phyloP scores from a whole-genome alignment of 2,888 invertebrate species.

The Bembecia ichneumoniformis region DNA sequence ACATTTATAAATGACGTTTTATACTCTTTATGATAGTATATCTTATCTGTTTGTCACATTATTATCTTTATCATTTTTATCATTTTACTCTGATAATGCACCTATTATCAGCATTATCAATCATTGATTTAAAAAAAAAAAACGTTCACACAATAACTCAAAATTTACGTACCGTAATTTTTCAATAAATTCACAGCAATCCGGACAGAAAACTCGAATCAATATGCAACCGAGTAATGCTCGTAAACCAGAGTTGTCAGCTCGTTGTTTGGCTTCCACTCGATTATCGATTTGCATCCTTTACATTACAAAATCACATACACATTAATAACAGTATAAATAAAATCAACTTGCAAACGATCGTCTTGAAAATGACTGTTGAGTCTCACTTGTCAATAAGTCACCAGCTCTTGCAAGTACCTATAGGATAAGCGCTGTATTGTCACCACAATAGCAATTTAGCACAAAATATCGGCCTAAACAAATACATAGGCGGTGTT shows the following conservation, averaged over 20 bases:
- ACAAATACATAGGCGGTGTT: constrained; percentile 38
- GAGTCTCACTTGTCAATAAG: constrained; percentile 67
- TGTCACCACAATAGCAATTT: constrained; percentile 26
- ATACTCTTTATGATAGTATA: not conserved
- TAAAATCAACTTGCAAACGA: constrained; percentile 47
- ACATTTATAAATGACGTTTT: not conserved
- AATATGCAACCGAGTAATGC: constrained; percentile 56
- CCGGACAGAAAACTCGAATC: constrained; percentile 45
- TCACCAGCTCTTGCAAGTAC: constrained; percentile 32
- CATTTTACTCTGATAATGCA: not conserved
- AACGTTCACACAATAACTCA: not conserved
- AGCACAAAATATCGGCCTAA: constrained; percentile 27
- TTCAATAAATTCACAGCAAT: constrained; percentile 38
- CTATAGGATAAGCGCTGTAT: constrained; percentile 28
- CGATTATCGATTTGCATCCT: constrained; percentile 62
- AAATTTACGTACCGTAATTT: constrained; percentile 41
- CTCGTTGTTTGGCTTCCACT: constrained; percentile 47
- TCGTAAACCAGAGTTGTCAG: constrained; percentile 36
- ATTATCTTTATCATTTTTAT: not conserved
- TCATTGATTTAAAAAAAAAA: too few relatives aligned
- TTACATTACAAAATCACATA: constrained; percentile 38
- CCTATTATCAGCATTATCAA: too few relatives aligned
- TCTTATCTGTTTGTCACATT: not conserved
- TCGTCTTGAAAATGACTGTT: constrained; percentile 47
- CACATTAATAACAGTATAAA: constrained; percentile 48